A percentile compares a stretch with the other conserved stretches of the same genome.
Conservation (phyloP, 37 sponge, comb jelly and placozoan species). For the Theonella swinhoei region DNA sequence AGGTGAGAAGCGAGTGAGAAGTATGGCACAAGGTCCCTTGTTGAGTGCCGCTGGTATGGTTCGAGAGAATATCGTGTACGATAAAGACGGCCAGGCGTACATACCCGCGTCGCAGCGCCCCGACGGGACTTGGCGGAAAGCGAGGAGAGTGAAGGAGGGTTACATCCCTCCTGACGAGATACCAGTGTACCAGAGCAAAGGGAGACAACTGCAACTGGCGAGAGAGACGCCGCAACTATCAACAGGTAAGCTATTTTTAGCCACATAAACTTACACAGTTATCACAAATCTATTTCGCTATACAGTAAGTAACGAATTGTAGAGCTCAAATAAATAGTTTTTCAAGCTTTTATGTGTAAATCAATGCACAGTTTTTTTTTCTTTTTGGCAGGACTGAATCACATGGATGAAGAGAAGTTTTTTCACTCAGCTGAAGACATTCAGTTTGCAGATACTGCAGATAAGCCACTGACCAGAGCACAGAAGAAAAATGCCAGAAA, state of each 20-base stretch:
- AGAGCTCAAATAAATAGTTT: no score
- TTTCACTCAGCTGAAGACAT: no score
- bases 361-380: no score
- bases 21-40: not conserved
- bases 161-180: constrained; percentile 93
- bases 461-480: constrained; percentile 46
- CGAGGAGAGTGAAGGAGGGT: constrained; percentile 76
- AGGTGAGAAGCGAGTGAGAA: not conserved
- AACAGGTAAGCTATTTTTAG: no score
- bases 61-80: constrained; percentile 69
- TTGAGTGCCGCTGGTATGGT: not conserved
- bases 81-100: constrained; percentile 56
- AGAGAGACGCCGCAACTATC: no score
- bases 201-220: constrained; percentile 12
- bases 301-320: no score
- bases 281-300: no score
- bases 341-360: no score
- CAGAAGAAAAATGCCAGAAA: constrained; percentile 75
- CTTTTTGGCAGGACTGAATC: no score
- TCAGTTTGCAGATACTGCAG: no score
- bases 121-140: constrained; percentile 91
- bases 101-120: constrained; percentile 81
- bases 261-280: no score
- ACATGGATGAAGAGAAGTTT: no score
- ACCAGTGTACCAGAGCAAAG: constrained; percentile 77